phyloP scores from a whole-genome alignment of 2,888 invertebrate species.

The Nysson spinosus region DNA sequence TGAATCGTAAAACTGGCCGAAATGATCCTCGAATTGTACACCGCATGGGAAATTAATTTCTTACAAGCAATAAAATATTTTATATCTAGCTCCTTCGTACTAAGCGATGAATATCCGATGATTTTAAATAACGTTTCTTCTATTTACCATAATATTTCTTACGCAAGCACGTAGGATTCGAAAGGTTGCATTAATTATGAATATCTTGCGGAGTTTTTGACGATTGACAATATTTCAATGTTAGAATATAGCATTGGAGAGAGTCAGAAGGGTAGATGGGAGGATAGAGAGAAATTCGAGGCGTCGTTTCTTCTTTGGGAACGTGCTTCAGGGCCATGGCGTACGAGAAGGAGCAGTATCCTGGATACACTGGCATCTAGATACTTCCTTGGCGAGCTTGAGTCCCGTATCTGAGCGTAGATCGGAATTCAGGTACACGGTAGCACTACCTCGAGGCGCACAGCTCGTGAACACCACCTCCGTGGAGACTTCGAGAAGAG shows the following conservation, averaged over 20 bases:
- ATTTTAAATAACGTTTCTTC: too few species aligned
- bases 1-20: slow-evolving; percentile 11
- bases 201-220: background rate
- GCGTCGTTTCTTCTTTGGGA: slow-evolving; percentile 41
- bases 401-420: slow-evolving; percentile 72
- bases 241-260: background rate
- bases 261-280: background rate
- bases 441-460: slow-evolving; percentile 73
- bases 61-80: too few species aligned
- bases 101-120: background rate
- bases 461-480: slow-evolving; percentile 69
- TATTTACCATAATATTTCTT: too few species aligned
- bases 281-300: slow-evolving; percentile 3
- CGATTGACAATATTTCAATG: too few species aligned
- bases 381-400: slow-evolving; percentile 68
- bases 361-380: slow-evolving; percentile 70
- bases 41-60: background rate
- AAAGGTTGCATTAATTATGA: too few species aligned
- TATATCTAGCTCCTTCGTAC: too few species aligned
- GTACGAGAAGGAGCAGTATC: slow-evolving; percentile 63
- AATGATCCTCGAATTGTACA: slow-evolving; percentile 1
- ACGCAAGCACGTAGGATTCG: too few species aligned
- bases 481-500: slow-evolving; percentile 37
- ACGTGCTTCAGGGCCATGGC: slow-evolving; percentile 42
- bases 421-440: slow-evolving; percentile 76